phyloP scores from a whole-genome alignment of 2,113 vertebrate genomes.

The Corythornis madagascariensis region DNA sequence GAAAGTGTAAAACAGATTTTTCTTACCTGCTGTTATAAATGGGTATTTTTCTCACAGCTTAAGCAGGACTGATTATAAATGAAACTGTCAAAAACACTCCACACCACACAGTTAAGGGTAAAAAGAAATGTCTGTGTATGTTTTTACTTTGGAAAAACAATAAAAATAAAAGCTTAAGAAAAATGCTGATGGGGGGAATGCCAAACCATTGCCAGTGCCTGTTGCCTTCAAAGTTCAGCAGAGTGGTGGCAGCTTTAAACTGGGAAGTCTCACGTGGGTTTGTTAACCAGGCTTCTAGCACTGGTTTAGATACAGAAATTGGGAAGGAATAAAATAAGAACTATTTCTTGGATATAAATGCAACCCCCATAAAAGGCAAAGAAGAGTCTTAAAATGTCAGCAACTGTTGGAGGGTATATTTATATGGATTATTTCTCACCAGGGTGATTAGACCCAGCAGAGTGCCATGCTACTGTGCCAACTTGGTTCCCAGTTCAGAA shows the following conservation, averaged over 20 bases:
- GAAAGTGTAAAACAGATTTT: neutral
- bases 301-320: neutral
- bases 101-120: neutral
- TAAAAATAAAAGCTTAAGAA: slow-evolving; percentile 4
- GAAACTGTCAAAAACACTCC: neutral
- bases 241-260: neutral
- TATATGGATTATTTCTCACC: neutral
- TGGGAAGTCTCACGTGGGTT: neutral
- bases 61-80: neutral
- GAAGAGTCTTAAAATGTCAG: neutral
- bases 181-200: neutral
- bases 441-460: neutral
- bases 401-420: neutral
- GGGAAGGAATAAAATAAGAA: neutral
- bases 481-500: neutral
- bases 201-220: neutral
- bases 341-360: neutral
- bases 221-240: neutral
- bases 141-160: slow-evolving; percentile 7
- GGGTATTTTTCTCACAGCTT: neutral
- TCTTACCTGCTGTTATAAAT: neutral
- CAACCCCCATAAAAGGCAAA: neutral
- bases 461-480: neutral
- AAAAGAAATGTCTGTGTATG: neutral
- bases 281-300: neutral